phyloP scores from a whole-genome alignment of 2,113 vertebrate genomes.

The Apodemus speciosus region DNA sequence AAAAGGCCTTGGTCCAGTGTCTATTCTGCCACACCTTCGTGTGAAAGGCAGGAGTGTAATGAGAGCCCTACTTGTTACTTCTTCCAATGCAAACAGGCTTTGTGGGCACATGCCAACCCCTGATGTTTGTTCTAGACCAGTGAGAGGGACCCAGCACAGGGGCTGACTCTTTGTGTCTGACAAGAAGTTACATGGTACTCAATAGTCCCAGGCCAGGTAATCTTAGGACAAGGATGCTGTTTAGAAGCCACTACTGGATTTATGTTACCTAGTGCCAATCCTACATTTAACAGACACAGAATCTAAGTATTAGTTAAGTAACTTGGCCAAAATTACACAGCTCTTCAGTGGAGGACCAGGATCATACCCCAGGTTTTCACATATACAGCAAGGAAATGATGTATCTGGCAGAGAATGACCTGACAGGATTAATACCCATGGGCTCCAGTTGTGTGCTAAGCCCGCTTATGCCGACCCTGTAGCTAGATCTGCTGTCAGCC shows the following conservation, averaged over 20 bases:
- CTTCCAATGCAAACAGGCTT: slow-evolving; percentile 13
- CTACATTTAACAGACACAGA: neutral
- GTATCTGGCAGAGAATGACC: neutral
- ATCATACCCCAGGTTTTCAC: neutral
- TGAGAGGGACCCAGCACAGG: neutral
- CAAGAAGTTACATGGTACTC: neutral
- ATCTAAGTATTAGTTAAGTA: neutral
- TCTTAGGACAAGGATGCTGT: neutral
- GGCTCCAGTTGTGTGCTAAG: neutral
- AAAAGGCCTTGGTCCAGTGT: neutral
- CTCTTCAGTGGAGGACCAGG: neutral
- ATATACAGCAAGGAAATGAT: neutral
- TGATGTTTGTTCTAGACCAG: neutral
- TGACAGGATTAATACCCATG: neutral
- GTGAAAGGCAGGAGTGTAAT: neutral
- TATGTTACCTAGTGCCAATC: neutral
- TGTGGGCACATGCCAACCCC: neutral
- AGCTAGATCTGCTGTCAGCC: neutral
- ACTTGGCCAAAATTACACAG: neutral
- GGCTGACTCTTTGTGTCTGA: neutral
- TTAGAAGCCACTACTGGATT: neutral
- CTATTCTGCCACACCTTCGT: neutral
- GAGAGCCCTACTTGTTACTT: neutral
- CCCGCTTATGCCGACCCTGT: neutral
- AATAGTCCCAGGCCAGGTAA: neutral